These are phyloP conservation scores for Craniophora ligustri DNA, from an alignment of 2,888 invertebrate genomes.

Conservation along the genomic window DNA sequence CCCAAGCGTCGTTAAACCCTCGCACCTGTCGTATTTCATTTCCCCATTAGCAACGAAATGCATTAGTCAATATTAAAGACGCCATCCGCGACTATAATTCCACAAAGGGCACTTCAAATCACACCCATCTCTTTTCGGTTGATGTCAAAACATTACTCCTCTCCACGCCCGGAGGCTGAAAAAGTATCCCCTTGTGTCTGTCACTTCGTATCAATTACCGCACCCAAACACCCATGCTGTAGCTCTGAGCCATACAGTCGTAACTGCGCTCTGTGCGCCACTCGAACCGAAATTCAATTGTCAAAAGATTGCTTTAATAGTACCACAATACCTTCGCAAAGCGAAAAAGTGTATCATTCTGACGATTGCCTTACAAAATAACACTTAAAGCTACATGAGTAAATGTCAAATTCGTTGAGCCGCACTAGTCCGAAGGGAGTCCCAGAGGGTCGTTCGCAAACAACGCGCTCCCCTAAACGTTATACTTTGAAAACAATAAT, in stretches of 20 bases:
- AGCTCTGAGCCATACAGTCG: conserved; percentile 71
- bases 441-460: conserved; percentile 86
- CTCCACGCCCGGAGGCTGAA: conserved; percentile 79
- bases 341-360: conserved; percentile 75
- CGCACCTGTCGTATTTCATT: conserved; percentile 84
- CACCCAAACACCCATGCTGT: conserved; percentile 84
- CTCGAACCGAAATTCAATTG: conserved; percentile 86
- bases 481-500: conserved; percentile 89
- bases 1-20: conserved; percentile 67
- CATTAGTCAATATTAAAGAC: conserved; percentile 88
- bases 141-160: conserved; percentile 87
- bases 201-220: conserved; percentile 89
- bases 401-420: conserved; percentile 73
- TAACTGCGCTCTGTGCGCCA: conserved; percentile 77
- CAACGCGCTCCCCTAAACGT: conserved; percentile 87
- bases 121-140: conserved; percentile 86
- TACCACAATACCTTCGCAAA: conserved; percentile 70
- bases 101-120: conserved; percentile 89
- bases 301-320: conserved; percentile 86
- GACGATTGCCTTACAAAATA: conserved; percentile 62
- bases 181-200: conserved; percentile 83
- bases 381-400: conserved; percentile 66
- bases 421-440: conserved; percentile 58
- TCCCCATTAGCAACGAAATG: conserved; percentile 85
- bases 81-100: conserved; percentile 86